phyloP scores from a whole-genome alignment of 1,140 invertebrate genomes.

The Lethrus apterus region DNA sequence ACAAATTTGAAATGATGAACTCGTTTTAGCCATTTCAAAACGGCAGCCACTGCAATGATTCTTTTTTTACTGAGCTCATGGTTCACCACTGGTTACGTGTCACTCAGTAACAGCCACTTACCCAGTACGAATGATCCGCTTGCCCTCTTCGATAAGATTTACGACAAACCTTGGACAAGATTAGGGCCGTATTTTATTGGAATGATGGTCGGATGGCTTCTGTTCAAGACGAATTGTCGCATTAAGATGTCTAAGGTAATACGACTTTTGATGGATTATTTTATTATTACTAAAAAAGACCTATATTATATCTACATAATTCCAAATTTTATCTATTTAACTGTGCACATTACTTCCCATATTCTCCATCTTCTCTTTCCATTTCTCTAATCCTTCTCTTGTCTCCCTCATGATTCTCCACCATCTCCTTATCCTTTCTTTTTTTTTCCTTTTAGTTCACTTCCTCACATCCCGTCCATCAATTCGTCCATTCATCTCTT shows the following conservation, averaged over 20 bases:
- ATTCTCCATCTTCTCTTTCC: no score
- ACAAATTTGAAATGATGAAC: no score
- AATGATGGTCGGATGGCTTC: constrained; percentile 73
- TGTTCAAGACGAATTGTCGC: constrained; percentile 75
- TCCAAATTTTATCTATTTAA: no score
- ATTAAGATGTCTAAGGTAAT: constrained; percentile 64
- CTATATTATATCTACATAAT: no score
- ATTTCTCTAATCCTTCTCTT: no score
- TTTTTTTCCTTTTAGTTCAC: no score
- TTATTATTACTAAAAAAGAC: constrained; percentile 4
- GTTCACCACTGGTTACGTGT: constrained; percentile 70
- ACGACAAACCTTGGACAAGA: constrained; percentile 80
- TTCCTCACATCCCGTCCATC: no score
- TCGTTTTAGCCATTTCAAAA: constrained; percentile 62
- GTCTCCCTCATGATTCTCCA: no score
- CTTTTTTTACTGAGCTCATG: constrained; percentile 67
- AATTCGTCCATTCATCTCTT: no score
- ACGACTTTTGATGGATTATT: constrained; percentile 1
- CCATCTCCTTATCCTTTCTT: no score
- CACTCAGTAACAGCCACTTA: constrained; percentile 69
- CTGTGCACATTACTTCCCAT: no score
- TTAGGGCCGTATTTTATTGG: constrained; percentile 75
- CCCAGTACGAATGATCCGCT: constrained; percentile 73
- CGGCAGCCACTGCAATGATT: constrained; percentile 54
- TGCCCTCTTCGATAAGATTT: constrained; percentile 78